Evolutionary conservation across 1,140 invertebrate genomes (phyloP).

Genomic region (Brachionus koreanus): DNA sequence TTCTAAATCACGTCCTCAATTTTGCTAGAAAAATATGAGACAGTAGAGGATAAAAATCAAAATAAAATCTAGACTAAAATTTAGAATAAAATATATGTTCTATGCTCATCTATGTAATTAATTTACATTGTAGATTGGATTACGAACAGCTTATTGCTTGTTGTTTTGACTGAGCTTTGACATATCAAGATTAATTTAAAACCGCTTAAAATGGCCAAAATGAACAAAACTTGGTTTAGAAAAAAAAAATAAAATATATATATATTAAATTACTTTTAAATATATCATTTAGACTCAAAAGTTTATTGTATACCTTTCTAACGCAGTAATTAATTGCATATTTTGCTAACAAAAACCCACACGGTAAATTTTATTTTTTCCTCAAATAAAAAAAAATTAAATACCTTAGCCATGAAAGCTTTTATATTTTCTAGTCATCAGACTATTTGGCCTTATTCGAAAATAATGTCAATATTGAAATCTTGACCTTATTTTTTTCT

Average conservation of each 20-base stretch:
- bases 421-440: background rate
- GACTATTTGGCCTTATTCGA: background rate
- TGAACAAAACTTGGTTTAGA: background rate
- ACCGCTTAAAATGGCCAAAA: background rate
- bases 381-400: background rate
- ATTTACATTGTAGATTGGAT: slow-evolving; percentile 26
- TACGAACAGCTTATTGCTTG: slow-evolving; percentile 4
- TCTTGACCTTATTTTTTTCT: background rate
- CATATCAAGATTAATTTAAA: slow-evolving; percentile 34
- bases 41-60: background rate
- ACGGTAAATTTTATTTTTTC: background rate
- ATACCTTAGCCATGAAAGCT: slow-evolving; percentile 4
- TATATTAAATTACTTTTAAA: slow-evolving; percentile 38
- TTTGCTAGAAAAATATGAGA: background rate
- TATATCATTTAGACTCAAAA: background rate
- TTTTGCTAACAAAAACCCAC: slow-evolving; percentile 1
- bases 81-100: background rate
- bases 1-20: background rate
- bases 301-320: background rate
- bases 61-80: background rate
- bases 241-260: too few species aligned
- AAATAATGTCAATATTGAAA: slow-evolving; percentile 5
- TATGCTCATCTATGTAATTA: slow-evolving; percentile 3
- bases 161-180: background rate
- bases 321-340: background rate